These are phyloP conservation scores for Acanthurus leucopareius DNA, from an alignment of 2,797 vertebrate genomes.

Conservation along the genomic window DNA sequence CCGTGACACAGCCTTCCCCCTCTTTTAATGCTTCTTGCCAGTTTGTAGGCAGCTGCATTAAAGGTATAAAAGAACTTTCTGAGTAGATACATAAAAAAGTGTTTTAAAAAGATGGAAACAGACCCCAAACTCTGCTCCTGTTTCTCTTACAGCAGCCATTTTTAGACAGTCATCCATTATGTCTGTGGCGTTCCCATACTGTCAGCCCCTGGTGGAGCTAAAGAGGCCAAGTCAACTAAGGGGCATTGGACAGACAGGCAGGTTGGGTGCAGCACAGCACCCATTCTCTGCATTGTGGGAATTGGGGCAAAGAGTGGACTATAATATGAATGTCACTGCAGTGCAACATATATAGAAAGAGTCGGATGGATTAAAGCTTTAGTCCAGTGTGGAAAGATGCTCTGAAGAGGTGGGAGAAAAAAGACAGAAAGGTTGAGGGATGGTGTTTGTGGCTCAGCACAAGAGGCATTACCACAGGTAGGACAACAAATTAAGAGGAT, in stretches of 20 bases:
- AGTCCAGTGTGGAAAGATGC: constrained; percentile 45
- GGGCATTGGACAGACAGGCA: constrained; percentile 41
- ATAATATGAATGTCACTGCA: constrained; percentile 65
- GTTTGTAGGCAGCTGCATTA: constrained; percentile 50
- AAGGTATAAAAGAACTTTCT: constrained; percentile 52
- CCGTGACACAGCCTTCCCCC: constrained; percentile 58
- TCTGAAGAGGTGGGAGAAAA: constrained; percentile 32
- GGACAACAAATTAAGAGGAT: constrained; percentile 42
- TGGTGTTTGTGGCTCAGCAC: constrained; percentile 17
- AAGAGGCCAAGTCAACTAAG: constrained; percentile 76
- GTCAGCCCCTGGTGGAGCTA: constrained; percentile 76
- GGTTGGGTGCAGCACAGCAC: constrained; percentile 53
- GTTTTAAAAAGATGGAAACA: constrained; percentile 55
- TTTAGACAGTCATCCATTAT: constrained; percentile 85
- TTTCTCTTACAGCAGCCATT: constrained; percentile 74
- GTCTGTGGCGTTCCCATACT: constrained; percentile 75
- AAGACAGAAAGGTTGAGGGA: constrained; percentile 3
- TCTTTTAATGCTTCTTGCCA: constrained; percentile 48
- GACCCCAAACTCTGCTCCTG: constrained; percentile 59
- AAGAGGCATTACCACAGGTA: constrained; percentile 57
- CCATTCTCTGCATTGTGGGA: constrained; percentile 45
- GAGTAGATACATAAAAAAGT: constrained; percentile 45
- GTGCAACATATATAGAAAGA: constrained; percentile 56
- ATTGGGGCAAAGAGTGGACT: constrained; percentile 54
- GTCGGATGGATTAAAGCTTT: constrained; percentile 55